Conservation (phyloP, 2,888 invertebrate genomes). For the Magallana nippona region DNA sequence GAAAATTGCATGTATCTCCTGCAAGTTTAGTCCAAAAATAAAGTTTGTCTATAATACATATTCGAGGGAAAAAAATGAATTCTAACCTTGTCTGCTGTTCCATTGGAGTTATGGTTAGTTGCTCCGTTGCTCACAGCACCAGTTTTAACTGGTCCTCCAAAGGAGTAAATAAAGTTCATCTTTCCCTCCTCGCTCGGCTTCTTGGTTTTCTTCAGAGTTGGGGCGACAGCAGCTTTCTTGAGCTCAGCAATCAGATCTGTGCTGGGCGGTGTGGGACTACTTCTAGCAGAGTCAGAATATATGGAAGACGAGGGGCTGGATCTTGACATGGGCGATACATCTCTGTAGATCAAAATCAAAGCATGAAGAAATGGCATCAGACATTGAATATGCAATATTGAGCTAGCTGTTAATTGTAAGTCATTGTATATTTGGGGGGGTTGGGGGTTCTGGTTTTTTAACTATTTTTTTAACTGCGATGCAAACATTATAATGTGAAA, state of each 20-base stretch:
- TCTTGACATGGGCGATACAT: slow-evolving; percentile 12
- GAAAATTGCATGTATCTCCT: no score
- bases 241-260: slow-evolving; percentile 59
- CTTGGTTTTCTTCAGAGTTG: slow-evolving; percentile 43
- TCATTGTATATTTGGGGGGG: no score
- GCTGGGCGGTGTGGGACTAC: slow-evolving; percentile 41
- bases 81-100: neutral
- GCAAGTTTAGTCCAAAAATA: no score
- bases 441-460: no score
- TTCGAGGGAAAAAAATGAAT: no score
- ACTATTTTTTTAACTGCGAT: no score
- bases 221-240: slow-evolving; percentile 51
- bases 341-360: neutral
- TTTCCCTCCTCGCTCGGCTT: slow-evolving; percentile 48
- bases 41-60: no score
- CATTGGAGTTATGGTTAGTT: neutral
- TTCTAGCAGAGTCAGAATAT: slow-evolving; percentile 1
- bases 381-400: neutral
- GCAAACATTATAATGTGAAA: no score
- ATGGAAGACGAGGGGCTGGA: neutral
- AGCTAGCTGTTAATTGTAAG: no score
- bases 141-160: slow-evolving; percentile 45
- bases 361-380: neutral
- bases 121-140: slow-evolving; percentile 35
- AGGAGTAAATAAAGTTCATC: slow-evolving; percentile 50